phyloP scores from a whole-genome alignment of 1,140 invertebrate species.

The Pseudomyrmex pallidus region DNA sequence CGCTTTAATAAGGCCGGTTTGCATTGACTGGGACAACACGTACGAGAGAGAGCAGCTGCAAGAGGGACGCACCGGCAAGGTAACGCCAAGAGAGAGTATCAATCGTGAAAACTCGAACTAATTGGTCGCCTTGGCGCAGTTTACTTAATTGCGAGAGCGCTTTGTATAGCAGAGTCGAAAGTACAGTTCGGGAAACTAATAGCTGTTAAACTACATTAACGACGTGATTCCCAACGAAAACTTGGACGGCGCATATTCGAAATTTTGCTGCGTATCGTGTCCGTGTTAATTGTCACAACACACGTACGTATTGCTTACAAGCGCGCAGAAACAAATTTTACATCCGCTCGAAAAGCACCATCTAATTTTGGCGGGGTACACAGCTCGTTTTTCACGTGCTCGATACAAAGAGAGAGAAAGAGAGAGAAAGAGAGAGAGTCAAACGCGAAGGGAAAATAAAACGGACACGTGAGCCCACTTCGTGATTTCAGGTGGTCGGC shows the following conservation, averaged over 20 bases:
- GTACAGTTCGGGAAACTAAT: slow-evolving; percentile 21
- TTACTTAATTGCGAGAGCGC: slow-evolving; percentile 55
- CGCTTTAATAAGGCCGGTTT: slow-evolving; percentile 80
- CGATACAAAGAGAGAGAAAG: neutral
- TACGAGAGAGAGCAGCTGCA: slow-evolving; percentile 81
- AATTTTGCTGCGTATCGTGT: slow-evolving; percentile 8
- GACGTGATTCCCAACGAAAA: slow-evolving; percentile 6
- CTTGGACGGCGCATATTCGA: neutral
- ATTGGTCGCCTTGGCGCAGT: neutral
- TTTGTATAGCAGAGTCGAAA: slow-evolving; percentile 15
- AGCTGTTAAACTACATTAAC: slow-evolving; percentile 30
- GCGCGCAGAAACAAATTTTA: neutral
- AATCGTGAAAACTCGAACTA: slow-evolving; percentile 47
- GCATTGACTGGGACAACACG: slow-evolving; percentile 81
- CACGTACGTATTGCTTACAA: neutral
- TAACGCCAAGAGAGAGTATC: slow-evolving; percentile 37
- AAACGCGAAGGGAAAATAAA: slow-evolving; percentile 13
- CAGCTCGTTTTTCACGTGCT: neutral
- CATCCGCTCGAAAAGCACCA: neutral
- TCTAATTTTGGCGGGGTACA: slow-evolving; percentile 10
- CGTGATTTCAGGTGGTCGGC: slow-evolving; percentile 66
- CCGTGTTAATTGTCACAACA: slow-evolving; percentile 3
- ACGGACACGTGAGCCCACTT: slow-evolving; percentile 5
- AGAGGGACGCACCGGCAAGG: slow-evolving; percentile 63
- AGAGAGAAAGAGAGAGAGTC: neutral